phyloP scores from a whole-genome alignment of 2,888 invertebrate species.

The Anthoptus insignis region DNA sequence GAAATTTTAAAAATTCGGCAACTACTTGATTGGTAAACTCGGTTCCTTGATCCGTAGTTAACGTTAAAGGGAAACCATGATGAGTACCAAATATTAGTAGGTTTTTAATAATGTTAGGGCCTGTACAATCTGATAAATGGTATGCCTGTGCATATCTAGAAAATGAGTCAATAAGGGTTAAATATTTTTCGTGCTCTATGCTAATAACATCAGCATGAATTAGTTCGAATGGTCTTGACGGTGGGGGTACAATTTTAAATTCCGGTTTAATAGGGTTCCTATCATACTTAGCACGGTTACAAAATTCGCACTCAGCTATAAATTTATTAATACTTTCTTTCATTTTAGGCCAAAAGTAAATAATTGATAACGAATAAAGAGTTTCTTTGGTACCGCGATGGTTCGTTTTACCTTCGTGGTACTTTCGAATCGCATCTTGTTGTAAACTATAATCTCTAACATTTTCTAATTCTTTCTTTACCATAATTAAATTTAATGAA shows the following conservation, averaged over 20 bases:
- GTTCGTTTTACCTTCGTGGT: slow-evolving; percentile 27
- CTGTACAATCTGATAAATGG: slow-evolving; percentile 7
- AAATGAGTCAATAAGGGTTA: background rate
- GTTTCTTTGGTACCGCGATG: slow-evolving; percentile 48
- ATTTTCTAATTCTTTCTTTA: slow-evolving; percentile 39
- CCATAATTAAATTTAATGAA: no score
- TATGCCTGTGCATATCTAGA: slow-evolving; percentile 13
- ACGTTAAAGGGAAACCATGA: slow-evolving; percentile 45
- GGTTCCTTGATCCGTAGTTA: slow-evolving; percentile 47
- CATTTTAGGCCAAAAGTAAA: slow-evolving; percentile 53
- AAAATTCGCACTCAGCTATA: slow-evolving; percentile 48
- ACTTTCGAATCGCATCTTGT: slow-evolving; percentile 36
- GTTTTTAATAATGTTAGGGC: slow-evolving; percentile 5
- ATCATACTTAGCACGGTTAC: slow-evolving; percentile 47
- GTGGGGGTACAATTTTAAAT: slow-evolving; percentile 42
- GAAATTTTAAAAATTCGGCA: slow-evolving; percentile 39
- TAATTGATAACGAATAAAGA: slow-evolving; percentile 44
- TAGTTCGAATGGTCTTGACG: slow-evolving; percentile 44
- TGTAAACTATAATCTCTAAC: slow-evolving; percentile 39
- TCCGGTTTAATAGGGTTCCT: slow-evolving; percentile 45
- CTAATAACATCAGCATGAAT: slow-evolving; percentile 44
- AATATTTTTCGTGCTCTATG: slow-evolving; percentile 1
- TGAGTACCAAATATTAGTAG: slow-evolving; percentile 42
- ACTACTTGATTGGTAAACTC: slow-evolving; percentile 51
- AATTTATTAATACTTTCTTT: slow-evolving; percentile 48